Evolutionary conservation across 2,888 invertebrate genomes (phyloP), one percentile per base, ranked within the genome.

Genomic region (Agrotis puta): DNA sequence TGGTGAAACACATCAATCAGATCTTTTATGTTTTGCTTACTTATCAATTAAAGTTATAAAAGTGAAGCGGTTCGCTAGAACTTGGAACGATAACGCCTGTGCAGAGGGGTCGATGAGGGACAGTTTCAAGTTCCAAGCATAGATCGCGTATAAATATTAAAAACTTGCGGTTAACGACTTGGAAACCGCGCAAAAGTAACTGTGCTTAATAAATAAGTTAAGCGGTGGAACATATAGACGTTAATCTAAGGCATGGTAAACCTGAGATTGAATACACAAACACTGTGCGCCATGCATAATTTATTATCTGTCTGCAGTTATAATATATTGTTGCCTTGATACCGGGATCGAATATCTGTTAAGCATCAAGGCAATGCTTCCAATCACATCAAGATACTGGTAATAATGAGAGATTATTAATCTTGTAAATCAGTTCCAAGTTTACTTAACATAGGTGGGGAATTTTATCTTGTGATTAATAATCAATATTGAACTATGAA

Each of bases 121-220:
- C 74, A 78, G 72, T 74, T 74, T 57, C 50, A 71, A 77, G 83
- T 85, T 84, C 57, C 45, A 39, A 69, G 56, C 39, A 43, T 75
- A 27, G 74, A 75, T 77, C 64, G 61, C 72, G 77, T 74, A 83
- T 83, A 85, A 87, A 83, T 85, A 87, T 87, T 82, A 83, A 89
- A 39, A 89, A 90, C 86, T 89, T 88, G 73, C 69, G 69, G 85
- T 84, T 85, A 88, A 87, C 83, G 83, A 88, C 81, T 84, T 85
- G 80, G 74, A 84, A 87, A 77, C 76, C 77, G 74, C 87, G 88
- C 80, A 90, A 90, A 88, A 92, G 91, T 90, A 88, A 91, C 85
- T 80, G 86, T 87, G 88, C 77, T 89, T 90, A 91, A 91, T 91
- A 86, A 91, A 91, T 92, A 86, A 91, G 88, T 82, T 72, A 81